Conservation (phyloP, 2,888 invertebrate genomes). For the Apamea sordens region DNA sequence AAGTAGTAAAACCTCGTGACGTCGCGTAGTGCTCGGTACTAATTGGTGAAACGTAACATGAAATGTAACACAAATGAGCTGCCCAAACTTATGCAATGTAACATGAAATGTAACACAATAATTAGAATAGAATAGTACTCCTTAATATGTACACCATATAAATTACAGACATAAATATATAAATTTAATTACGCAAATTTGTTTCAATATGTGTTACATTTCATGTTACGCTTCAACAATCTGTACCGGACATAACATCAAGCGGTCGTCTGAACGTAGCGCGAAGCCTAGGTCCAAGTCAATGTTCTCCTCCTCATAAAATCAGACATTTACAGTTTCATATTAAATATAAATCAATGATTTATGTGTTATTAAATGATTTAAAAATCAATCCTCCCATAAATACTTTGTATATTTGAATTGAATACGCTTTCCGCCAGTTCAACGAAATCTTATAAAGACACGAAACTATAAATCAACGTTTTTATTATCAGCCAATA, state of each 20-base stretch:
- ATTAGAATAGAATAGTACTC: no score
- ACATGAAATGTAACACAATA: no score
- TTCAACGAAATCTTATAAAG: conserved; percentile 44
- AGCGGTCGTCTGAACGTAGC: not conserved
- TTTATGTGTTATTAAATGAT: conserved; percentile 45
- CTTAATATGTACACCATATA: no score
- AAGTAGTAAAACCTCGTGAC: not conserved
- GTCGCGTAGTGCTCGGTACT: not conserved
- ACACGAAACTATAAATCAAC: conserved; percentile 56
- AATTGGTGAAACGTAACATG: not conserved
- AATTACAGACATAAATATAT: no score
- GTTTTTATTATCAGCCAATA: conserved; percentile 55
- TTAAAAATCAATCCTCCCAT: conserved; percentile 52
- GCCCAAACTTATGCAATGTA: no score
- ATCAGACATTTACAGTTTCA: conserved; percentile 38
- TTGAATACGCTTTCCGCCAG: conserved; percentile 45
- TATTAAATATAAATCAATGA: conserved; percentile 41
- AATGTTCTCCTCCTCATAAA: conserved; percentile 9
- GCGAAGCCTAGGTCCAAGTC: not conserved
- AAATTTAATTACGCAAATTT: no score
- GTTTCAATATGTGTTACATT: not conserved
- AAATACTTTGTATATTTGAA: conserved; percentile 47
- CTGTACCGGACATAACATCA: not conserved
- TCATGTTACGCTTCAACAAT: not conserved
- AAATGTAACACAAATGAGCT: not conserved